Evolutionary conservation across 2,888 invertebrate species (phyloP).

Genomic region (Sphaeridia pumilis): DNA sequence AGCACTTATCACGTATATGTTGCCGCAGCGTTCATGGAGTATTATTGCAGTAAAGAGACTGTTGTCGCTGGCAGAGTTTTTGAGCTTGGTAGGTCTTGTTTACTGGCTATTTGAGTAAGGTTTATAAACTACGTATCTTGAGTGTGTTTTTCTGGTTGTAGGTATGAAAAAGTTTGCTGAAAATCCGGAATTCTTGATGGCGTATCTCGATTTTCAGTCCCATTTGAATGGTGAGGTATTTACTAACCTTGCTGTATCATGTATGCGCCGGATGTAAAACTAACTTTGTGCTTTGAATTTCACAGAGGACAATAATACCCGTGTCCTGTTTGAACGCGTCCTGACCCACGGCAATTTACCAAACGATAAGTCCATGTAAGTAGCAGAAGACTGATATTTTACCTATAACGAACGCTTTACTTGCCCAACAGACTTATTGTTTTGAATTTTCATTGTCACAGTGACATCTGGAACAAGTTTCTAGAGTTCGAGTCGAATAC

Average conservation of each 20-base stretch:
- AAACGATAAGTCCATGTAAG: conserved; percentile 78
- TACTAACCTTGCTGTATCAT: background rate
- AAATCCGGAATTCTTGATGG: conserved; percentile 86
- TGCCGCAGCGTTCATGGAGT: conserved; percentile 96
- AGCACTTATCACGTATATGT: conserved; percentile 89
- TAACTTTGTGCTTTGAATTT: too few species aligned
- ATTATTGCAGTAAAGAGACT: conserved; percentile 96
- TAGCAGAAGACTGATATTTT: too few species aligned
- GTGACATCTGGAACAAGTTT: conserved; percentile 97
- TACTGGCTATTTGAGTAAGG: too few species aligned
- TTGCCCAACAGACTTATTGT: too few species aligned
- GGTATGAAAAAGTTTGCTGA: conserved; percentile 83
- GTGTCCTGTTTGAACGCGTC: conserved; percentile 96
- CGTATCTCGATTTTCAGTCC: conserved; percentile 92
- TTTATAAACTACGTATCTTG: too few species aligned
- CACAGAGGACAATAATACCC: conserved; percentile 98
- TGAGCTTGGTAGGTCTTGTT: conserved; percentile 61
- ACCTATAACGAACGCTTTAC: too few species aligned
- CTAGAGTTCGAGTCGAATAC: conserved; percentile 98
- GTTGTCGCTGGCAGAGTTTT: conserved; percentile 94
- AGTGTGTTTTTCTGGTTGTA: background rate
- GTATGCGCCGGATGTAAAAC: background rate
- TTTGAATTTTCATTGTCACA: too few species aligned
- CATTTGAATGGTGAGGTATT: conserved; percentile 73
- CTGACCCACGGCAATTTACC: conserved; percentile 82